phyloP scores from a whole-genome alignment of 1,140 invertebrate species.

The Rhopalosiphum maidis region DNA sequence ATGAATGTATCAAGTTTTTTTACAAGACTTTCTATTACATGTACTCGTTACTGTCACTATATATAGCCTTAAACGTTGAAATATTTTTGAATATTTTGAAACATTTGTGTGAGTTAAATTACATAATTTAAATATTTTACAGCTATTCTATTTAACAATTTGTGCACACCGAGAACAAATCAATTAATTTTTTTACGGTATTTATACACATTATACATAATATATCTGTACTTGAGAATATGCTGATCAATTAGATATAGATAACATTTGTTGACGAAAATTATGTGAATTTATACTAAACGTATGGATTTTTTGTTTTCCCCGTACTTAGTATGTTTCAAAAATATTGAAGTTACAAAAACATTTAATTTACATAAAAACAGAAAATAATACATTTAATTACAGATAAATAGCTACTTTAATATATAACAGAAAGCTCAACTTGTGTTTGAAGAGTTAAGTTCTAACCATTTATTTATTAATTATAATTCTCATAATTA shows the following conservation, averaged over 20 bases:
- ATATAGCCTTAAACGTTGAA: background rate
- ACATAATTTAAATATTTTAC: conserved; percentile 20
- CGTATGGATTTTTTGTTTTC: background rate
- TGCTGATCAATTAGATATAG: background rate
- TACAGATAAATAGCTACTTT: too few species aligned
- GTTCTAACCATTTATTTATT: too few species aligned
- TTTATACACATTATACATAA: background rate
- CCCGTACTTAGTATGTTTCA: too few species aligned
- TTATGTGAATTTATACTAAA: background rate
- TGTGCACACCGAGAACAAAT: background rate
- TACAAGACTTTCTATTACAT: conserved; percentile 10
- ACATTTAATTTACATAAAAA: background rate
- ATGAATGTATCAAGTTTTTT: background rate
- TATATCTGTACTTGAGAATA: background rate
- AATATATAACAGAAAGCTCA: too few species aligned
- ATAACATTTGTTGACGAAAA: background rate
- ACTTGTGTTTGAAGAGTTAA: too few species aligned
- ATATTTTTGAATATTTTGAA: background rate
- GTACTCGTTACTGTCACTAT: background rate
- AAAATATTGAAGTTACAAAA: too few species aligned
- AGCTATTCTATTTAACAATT: background rate
- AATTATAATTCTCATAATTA: too few species aligned
- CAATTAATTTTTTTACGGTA: background rate
- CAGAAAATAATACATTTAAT: too few species aligned
- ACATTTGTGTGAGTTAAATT: background rate